Evolutionary conservation across 2,797 vertebrate genomes (phyloP), one percentile per base, ranked within the genome.

Genomic region (Fistularia tabacaria): DNA sequence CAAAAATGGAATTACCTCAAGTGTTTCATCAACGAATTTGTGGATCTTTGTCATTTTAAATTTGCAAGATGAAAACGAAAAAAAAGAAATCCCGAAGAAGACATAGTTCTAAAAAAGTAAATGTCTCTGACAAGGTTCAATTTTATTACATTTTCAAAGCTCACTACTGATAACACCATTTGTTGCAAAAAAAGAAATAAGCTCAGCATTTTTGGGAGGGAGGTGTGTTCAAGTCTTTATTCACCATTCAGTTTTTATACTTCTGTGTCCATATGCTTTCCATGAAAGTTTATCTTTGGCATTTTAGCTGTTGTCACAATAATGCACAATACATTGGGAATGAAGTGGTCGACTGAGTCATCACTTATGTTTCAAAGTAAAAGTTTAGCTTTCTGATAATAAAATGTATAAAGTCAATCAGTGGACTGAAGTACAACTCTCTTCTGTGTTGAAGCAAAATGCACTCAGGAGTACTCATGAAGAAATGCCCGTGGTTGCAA

Each of bases 81-180:
- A 51, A 58, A 65, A 44, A 13, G 57, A 15, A 51, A 55, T 41
- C n/a, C 37, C 62, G 13, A 45, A 65, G 42, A 66, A 66, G 67
- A 53, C 36, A 13, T 50, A 56, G n/a, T 60, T 65, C 71, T 71
- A 60, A 46, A 71, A 57, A 38, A 54, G 39, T 37, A 54, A 73
- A n/a, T 5, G 46, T 49, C 53, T 53, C 61, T 12, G 36, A 56
- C 59, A 51, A 36, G 14, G 51, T 57, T 66, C 61, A n/a, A 54
- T 76, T 66, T 74, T 46, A 70, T 78, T 54, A 62, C 48, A 58
- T 15, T 62, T 73, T 73, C 49, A 76, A 71, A 73, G 60, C 47
- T 71, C 49, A 69, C 71, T 76, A 67, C 63, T 69, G 52, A 73
- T 69, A 45, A 50, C 37, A 46, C 57, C 44, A 49, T 70, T 46